Evolutionary conservation across 2,113 vertebrate species (phyloP).

Genomic region (Corynorhinus townsendii): DNA sequence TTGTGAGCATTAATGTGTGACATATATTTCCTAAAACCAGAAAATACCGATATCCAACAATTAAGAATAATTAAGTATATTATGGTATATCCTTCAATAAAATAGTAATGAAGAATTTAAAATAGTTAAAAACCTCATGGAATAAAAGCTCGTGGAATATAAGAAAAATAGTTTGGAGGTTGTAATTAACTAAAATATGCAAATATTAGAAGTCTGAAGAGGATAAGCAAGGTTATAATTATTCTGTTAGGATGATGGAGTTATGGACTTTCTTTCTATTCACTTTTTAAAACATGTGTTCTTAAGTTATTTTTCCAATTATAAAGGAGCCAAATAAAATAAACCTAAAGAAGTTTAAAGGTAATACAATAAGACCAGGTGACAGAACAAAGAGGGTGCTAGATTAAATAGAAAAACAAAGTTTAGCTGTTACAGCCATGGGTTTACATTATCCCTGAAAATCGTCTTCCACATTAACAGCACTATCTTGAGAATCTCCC

Average conservation of each 20-base stretch:
- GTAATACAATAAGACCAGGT: background rate
- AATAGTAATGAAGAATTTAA: background rate
- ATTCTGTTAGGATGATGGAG: background rate
- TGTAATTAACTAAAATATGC: background rate
- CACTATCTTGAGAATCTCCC: background rate
- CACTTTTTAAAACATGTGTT: background rate
- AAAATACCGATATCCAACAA: background rate
- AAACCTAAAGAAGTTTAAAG: background rate
- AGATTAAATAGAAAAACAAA: background rate
- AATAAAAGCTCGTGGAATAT: background rate
- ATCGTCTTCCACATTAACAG: fast-evolving
- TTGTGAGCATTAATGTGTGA: background rate
- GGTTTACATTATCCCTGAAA: background rate
- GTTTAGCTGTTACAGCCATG: background rate
- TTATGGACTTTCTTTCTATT: background rate
- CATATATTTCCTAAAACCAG: background rate
- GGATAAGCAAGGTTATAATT: background rate
- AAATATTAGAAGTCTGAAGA: background rate
- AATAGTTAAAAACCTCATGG: background rate
- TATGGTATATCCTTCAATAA: background rate
- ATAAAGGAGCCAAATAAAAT: background rate
- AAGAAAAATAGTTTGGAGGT: background rate
- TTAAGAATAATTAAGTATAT: background rate
- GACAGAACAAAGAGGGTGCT: background rate
- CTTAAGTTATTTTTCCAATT: background rate